Evolutionary conservation across 1,140 invertebrate genomes (phyloP), one percentile per base, ranked within the genome.

Genomic region (Leucophenga varia): DNA sequence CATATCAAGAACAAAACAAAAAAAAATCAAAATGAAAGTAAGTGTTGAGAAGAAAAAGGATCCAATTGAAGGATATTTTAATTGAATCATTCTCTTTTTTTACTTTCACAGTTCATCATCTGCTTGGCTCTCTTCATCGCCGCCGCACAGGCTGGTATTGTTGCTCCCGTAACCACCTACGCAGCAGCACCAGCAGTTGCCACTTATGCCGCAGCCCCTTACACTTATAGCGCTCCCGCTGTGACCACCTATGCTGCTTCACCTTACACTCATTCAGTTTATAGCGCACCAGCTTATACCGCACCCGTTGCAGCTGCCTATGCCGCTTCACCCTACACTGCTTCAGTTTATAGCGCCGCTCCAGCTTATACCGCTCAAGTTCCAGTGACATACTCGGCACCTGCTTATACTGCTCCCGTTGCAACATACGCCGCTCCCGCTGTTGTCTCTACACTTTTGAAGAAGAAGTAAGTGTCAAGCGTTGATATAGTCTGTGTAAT

Each of bases 101-200:
- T n/a, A n/a, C n/a, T 12, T 16, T 39, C 47, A 13, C 39, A 70
- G 65, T 63, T 65, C 65, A 45, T 70, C 43, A 63, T 70, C 45
- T 70, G 65, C 56, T 60, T 70, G 40, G 54, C 65, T 40, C 65
- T 70, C 32, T 65, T 55, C 57, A 37, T 70, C 28, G 65, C 65
- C 43, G 65, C 41, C 40, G 65, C 65, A 30, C 65, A 70, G 54
- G 65, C 65, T 40, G 65, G 65, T 35, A 64, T 25, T 50, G 35
- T 69, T 35, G 60, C 64, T 4, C 47, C 31, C 6, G 9, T 44
- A 2, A 37, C 55, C 38, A 39, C 49, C 30, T 55, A 55, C 36
- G 49, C 54, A 2, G 52, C 43, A 0, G 47, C 47, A 37, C 47
- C 56, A 25, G 59, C 63, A 10, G 65, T 34, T n/a, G 18, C 43